Percentiles rank a stretch among this genome's conserved stretches.
Conservation (phyloP, 2,113 vertebrate species). For the Clarias gariepinus region DNA sequence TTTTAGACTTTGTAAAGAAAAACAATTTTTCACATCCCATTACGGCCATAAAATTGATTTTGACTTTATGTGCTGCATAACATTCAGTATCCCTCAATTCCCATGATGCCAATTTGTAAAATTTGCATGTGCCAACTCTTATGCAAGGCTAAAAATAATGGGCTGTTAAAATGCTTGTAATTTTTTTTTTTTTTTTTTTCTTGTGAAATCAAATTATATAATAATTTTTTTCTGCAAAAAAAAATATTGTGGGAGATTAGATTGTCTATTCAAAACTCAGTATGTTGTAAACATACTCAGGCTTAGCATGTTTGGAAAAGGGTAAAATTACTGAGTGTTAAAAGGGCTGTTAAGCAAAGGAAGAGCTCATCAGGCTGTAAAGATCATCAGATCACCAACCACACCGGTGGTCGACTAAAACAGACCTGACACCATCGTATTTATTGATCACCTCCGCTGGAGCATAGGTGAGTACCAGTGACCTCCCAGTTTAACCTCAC, state of each 20-base stretch:
- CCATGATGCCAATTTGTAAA: background rate
- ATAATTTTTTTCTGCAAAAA: background rate
- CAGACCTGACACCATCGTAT: constrained; percentile 32
- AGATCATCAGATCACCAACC: background rate
- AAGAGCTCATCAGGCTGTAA: background rate
- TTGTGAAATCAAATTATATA: background rate
- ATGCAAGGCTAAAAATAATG: background rate
- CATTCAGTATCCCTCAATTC: background rate
- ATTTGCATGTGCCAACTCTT: background rate
- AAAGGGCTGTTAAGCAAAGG: background rate
- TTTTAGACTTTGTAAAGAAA: background rate
- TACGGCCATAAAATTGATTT: background rate
- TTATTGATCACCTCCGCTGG: constrained; percentile 31
- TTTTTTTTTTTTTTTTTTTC: no score
- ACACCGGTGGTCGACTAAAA: constrained; percentile 25
- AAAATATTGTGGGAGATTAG: background rate
- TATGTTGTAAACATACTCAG: no score
- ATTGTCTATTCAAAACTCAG: no score
- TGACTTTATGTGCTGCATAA: background rate
- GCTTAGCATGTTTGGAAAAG: no score
- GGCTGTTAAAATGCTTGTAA: background rate
- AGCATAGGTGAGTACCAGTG: constrained; percentile 31
- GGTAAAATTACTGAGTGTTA: background rate
- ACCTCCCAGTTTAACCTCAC: constrained; percentile 35
- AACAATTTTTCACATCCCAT: background rate